Evolutionary conservation across 1,140 invertebrate species (phyloP), one percentile per base, ranked within the genome.

Genomic region (Zaprionus gabonicus): DNA sequence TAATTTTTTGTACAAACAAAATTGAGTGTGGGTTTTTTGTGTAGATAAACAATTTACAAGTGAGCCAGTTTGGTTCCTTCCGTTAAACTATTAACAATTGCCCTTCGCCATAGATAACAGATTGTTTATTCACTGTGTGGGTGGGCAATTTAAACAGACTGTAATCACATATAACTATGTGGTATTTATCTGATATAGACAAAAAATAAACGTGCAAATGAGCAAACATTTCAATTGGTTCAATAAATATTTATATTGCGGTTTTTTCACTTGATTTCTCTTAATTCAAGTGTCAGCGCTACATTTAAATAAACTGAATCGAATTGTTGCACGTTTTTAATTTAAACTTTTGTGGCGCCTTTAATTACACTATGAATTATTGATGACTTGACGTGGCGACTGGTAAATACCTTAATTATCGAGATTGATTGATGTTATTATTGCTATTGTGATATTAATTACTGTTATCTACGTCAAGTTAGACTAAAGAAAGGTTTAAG

Each of bases 1-100:
- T 76, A 59, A 62, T 56, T 17, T 10, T 6, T 46, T 17, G n/a
- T n/a, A n/a, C 10, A 46, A 17, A 15, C 1, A 23, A 17, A n/a
- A 56, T 17, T 27, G 23, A 25, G 13, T 27, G 36, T 38, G 25
- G 2, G 4, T 17, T 57, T 38, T 36, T 38, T 9, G 53, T 74
- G 38, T 74, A 28, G 9, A 60, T 23, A 74, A 72, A 87, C 75
- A 80, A 63, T 87, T 60, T 71, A 58, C 62, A 66, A 74, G 53
- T 86, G 38, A 38, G 49, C 23, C 41, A n/a, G 44, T 56, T 71
- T 58, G 49, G 38, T 36, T 9, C 27, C 51, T 58, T 67, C 46
- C 70, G 56, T 17, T 17, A 58, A 20, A 36, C 20, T 10, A 41
- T 34, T 9, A 56, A 70, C 36, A 65, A 58, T 71, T 72, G 38